These are phyloP conservation scores for Pampus argenteus DNA, from an alignment of 2,797 vertebrate genomes.

Conservation along the genomic window DNA sequence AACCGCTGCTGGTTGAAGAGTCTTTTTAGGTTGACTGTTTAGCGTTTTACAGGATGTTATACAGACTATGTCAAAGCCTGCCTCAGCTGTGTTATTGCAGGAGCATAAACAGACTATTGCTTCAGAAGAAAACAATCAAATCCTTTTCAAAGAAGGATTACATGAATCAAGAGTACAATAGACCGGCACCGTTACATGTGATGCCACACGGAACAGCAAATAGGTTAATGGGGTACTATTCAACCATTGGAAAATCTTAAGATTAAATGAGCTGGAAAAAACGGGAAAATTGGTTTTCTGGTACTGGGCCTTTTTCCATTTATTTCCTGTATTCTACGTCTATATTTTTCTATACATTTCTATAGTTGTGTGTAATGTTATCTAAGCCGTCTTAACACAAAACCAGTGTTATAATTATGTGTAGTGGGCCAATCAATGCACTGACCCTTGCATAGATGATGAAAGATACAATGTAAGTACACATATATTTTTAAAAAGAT, in stretches of 20 bases:
- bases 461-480: slow-evolving; percentile 12
- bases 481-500: slow-evolving; percentile 30
- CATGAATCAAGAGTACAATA: slow-evolving; percentile 29
- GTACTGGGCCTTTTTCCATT: slow-evolving; percentile 12
- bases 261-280: slow-evolving; percentile 33
- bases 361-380: slow-evolving; percentile 11
- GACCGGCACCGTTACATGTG: not conserved
- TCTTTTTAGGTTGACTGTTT: not conserved
- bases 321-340: not conserved
- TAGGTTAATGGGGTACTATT: slow-evolving; percentile 14
- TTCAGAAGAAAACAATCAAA: slow-evolving; percentile 18
- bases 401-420: slow-evolving; percentile 33
- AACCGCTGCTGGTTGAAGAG: not conserved
- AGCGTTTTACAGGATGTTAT: not conserved
- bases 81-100: slow-evolving; percentile 1
- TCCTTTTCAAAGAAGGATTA: slow-evolving; percentile 17
- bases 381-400: slow-evolving; percentile 31
- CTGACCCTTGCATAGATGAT: slow-evolving; percentile 42
- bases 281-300: not conserved
- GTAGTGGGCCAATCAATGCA: slow-evolving; percentile 49
- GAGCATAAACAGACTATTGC: not conserved
- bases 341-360: too few species aligned
- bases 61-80: not conserved
- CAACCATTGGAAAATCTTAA: not conserved
- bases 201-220: slow-evolving; percentile 27